Evolutionary conservation across 1,140 invertebrate genomes (phyloP).

Genomic region (Pinna nobilis): DNA sequence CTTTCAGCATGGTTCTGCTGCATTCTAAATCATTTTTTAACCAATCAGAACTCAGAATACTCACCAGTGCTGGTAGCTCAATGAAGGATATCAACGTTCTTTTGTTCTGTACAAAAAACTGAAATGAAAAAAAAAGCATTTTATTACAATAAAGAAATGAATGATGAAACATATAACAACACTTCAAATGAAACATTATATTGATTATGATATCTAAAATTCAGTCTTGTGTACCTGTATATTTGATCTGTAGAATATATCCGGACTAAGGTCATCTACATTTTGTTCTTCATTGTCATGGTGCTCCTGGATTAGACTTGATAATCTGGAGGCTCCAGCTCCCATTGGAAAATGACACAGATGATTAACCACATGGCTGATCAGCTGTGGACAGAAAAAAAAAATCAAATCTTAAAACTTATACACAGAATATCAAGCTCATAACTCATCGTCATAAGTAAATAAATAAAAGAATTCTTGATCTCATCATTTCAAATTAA

Average conservation of each 20-base stretch:
- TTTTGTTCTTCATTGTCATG: conserved; percentile 88
- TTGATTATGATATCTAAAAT: too few relatives aligned
- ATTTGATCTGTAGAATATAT: conserved; percentile 91
- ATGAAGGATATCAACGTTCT: conserved; percentile 90
- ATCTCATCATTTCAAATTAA: too few relatives aligned
- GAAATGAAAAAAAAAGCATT: conserved; percentile 74
- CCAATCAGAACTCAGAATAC: conserved; percentile 23
- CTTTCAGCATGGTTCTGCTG: too few relatives aligned
- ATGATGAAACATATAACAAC: neutral
- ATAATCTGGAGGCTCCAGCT: conserved; percentile 86
- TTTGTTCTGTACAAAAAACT: conserved; percentile 90
- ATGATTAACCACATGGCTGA: conserved; percentile 87
- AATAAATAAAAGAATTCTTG: too few relatives aligned
- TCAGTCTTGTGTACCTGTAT: conserved; percentile 80
- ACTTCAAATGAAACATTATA: too few relatives aligned
- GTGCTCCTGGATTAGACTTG: conserved; percentile 92
- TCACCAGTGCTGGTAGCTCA: conserved; percentile 88
- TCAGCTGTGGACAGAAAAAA: conserved; percentile 69
- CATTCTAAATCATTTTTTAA: too few relatives aligned
- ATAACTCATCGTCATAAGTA: too few relatives aligned
- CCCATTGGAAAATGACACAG: conserved; percentile 91
- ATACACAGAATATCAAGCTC: too few relatives aligned
- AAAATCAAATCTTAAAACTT: too few relatives aligned
- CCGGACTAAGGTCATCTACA: conserved; percentile 82
- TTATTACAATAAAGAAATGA: neutral